Evolutionary conservation across 2,797 vertebrate species (phyloP), one percentile per base, ranked within the genome.

Genomic region (Sebastes vulpes): DNA sequence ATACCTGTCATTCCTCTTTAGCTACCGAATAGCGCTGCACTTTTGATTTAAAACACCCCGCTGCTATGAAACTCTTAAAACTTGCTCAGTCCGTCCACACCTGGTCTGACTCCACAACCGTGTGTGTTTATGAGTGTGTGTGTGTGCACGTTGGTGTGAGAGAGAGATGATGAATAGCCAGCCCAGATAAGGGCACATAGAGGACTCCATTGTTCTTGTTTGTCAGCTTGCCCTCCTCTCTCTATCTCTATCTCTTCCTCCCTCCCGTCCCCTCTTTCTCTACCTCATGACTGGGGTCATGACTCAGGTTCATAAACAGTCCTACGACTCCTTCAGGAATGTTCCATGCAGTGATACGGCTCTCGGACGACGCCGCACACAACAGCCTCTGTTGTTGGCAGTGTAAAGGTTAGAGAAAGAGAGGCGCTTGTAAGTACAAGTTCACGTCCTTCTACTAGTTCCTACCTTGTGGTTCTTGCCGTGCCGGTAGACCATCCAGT

Each of bases 401-500:
- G 72, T 4, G 11, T 8, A 58, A 60, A 77, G 57, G 66, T 81
- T 14, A 59, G 14, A 38, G 21, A 73, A 25, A 72, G 54, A 70
- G 63, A 20, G 21, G 12, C 32, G 12, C n/a, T 64, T 52, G 56
- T 54, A 50, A 16, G 28, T 46, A 4, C 5, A 53, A 12, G 50
- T 60, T 72, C 64, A 74, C 25, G 56, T 54, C 16, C 69, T 21
- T 48, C 11, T 52, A n/a, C 10, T 28, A 2, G 28, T 2, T 66
- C 77, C 31, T 95, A 99, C 99, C 97, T 99, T 99, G 93, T 99
- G 98, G 92, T 99, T 99, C 93, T 99, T 99, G 91, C 98, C 98
- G 0, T 99, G 97, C 2, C 99, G 95, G 92, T 98, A 99, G 75
- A 98, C 96, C 98, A 99, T 99, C 99, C 99, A 99, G 95, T 99